Percentiles rank a stretch among this genome's conserved stretches.
These are phyloP conservation scores for Chrysocyon brachyurus DNA, from an alignment of 2,797 vertebrate genomes.

Conservation along the genomic window DNA sequence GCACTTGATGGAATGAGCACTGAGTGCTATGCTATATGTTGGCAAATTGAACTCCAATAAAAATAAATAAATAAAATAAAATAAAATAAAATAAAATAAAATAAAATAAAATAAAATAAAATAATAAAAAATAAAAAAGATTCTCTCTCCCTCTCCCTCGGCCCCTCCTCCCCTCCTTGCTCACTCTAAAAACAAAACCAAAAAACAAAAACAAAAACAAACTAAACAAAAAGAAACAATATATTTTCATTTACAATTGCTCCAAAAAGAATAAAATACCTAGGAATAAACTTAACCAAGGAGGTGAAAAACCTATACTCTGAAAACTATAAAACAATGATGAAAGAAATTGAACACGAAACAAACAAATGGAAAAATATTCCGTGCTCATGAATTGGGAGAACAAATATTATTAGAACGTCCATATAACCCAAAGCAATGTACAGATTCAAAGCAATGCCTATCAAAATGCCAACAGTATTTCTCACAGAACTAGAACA, in stretches of 20 bases:
- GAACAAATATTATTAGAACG: neutral
- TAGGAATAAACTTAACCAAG: neutral
- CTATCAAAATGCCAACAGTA: neutral
- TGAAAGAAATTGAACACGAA: neutral
- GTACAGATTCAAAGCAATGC: neutral
- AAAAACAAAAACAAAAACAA: neutral
- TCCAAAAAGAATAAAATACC: neutral
- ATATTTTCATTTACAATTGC: neutral
- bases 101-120: too few species aligned
- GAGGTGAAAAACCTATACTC: neutral
- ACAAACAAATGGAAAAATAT: neutral
- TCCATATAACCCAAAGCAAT: neutral
- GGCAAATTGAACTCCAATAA: too few species aligned
- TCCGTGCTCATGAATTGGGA: neutral
- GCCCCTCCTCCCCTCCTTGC: neutral
- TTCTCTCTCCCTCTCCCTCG: neutral
- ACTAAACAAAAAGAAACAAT: neutral
- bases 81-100: too few species aligned
- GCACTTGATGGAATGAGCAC: too few species aligned
- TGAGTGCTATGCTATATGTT: too few species aligned
- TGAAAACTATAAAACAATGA: neutral
- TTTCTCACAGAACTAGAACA: neutral
- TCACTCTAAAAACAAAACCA: neutral
- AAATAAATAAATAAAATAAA: too few species aligned
- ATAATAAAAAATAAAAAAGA: too few species aligned